Base-by-base conservation (phyloP, 2,113 vertebrate genomes). In the Electrona antarctica region DNA sequence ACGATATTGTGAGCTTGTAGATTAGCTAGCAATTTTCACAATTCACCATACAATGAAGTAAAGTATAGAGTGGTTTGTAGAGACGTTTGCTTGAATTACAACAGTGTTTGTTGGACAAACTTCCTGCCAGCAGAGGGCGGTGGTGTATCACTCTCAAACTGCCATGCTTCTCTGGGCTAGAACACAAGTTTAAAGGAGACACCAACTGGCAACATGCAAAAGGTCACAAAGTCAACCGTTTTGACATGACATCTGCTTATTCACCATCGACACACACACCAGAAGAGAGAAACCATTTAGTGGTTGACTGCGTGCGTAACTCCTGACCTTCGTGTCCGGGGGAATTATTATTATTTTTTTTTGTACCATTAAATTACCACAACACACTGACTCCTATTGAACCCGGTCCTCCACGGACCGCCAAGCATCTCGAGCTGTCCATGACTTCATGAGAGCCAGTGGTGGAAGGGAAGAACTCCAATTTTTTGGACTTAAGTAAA, bases 111-210 rank as follows among this genome's bases (percentile, higher is more conserved):
- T 52, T 52, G 11, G 50, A 61, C 10, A 8, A 51, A 2, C 21
- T 60, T 0, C 63, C 49, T 11, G 29, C 88, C 92, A 90, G 80
- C 82, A 92, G 92, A 83, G 80, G 85, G 85, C 85, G 60, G 60
- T 68, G 58, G 56, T 74, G 87, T 46, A 64, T 62, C 61, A 73
- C 54, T 28, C 41, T 3, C 21, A 6, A 52, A 47, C 59, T 28
- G 56, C 52, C 45, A 41, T 54, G 11, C 67, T 41, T 47, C 41
- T 60, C 41, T 63, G 60, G 62, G 56, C 59, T n/a, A 51, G 72
- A 81, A 81, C 84, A 81, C 84, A 80, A 76, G 52, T 75, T 75
- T 9, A 63, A 65, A 64, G 14, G 13, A 54, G 7, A 70, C 58
- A 7, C 29, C 51, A 33, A 47, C 60, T 67, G 79, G 75, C 69